Evolutionary conservation across 1,140 invertebrate genomes (phyloP).

Genomic region (Drosophila equinoxialis): DNA sequence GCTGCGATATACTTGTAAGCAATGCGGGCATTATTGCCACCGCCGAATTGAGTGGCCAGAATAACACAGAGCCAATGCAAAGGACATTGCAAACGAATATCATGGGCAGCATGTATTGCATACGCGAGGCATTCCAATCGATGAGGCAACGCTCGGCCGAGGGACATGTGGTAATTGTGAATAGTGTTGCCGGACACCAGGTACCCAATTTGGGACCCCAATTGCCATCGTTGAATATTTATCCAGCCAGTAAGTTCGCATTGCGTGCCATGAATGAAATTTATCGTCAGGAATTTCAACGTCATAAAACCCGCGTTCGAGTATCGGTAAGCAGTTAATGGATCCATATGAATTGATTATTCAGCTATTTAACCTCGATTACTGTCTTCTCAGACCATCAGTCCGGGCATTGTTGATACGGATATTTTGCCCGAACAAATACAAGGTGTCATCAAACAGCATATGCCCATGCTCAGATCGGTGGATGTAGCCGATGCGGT

Average conservation of each 20-base stretch:
- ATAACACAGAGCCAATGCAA: constrained; percentile 72
- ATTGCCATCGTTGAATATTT: constrained; percentile 84
- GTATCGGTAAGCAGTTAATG: constrained; percentile 85
- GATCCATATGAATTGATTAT: neutral
- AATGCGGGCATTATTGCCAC: constrained; percentile 87
- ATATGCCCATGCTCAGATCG: constrained; percentile 76
- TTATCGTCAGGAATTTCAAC: constrained; percentile 83
- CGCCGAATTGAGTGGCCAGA: constrained; percentile 84
- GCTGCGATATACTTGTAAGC: constrained; percentile 89
- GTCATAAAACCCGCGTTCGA: constrained; percentile 83
- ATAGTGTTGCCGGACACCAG: constrained; percentile 74
- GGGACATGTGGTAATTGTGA: constrained; percentile 86
- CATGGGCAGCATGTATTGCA: constrained; percentile 87
- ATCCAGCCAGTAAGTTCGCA: constrained; percentile 86
- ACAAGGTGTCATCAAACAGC: constrained; percentile 51
- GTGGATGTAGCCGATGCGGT: constrained; percentile 85
- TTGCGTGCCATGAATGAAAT: constrained; percentile 86
- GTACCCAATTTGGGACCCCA: constrained; percentile 75
- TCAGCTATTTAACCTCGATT: neutral
- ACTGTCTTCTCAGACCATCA: constrained; percentile 84
- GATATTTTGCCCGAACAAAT: constrained; percentile 83
- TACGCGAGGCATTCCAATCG: constrained; percentile 86
- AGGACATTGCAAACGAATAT: constrained; percentile 87
- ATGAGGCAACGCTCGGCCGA: constrained; percentile 86
- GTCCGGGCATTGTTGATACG: constrained; percentile 86